Conservation (phyloP, 2,888 invertebrate species). For the Augochlorella aurata region DNA sequence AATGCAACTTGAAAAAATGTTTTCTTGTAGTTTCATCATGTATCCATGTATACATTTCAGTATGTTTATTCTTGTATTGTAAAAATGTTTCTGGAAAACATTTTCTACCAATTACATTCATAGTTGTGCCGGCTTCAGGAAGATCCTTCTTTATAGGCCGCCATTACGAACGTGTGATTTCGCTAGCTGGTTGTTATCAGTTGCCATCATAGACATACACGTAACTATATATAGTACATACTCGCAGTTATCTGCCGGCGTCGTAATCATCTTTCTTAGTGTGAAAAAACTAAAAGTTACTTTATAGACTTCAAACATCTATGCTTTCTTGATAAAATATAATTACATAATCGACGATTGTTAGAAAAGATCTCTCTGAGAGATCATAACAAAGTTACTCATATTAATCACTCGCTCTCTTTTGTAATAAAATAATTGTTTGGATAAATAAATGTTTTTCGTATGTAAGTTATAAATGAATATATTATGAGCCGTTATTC, state of each 20-base stretch:
- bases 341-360: not conserved
- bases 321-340: no score
- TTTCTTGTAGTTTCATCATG: no score
- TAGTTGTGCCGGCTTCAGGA: not conserved
- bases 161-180: not conserved
- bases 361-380: not conserved
- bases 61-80: no score
- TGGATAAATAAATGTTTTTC: not conserved
- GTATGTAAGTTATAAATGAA: not conserved
- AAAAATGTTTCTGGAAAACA: no score
- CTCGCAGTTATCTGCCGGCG: no score
- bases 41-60: no score
- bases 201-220: not conserved
- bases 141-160: not conserved
- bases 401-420: not conserved
- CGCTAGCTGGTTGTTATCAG: not conserved
- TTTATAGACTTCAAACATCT: no score
- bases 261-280: not conserved
- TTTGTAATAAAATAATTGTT: not conserved
- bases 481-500: not conserved
- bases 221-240: not conserved
- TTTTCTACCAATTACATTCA: no score
- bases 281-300: not conserved
- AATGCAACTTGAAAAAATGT: no score
- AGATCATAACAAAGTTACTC: not conserved